Evolutionary conservation across 2,888 invertebrate species (phyloP).

Genomic region (Entomobrya proxima): DNA sequence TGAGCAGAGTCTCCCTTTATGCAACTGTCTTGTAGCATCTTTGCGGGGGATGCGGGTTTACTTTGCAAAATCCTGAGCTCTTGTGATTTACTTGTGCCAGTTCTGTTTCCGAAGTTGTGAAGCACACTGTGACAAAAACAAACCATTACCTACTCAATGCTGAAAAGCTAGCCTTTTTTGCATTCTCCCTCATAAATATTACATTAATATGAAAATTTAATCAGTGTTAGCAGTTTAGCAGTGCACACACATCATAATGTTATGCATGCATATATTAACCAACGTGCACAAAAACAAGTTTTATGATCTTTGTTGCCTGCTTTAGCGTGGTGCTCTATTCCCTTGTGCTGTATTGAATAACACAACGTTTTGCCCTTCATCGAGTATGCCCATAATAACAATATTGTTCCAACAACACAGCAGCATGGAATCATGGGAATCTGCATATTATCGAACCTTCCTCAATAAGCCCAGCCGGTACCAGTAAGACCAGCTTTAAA

Average conservation of each 20-base stretch:
- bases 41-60: too few relatives aligned
- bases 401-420: background rate
- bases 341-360: too few relatives aligned
- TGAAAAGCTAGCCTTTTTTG: background rate
- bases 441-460: background rate
- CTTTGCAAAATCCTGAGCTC: too few relatives aligned
- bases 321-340: background rate
- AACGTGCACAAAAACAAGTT: background rate
- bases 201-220: background rate
- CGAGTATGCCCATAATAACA: background rate
- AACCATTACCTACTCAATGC: slow-evolving; percentile 1
- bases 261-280: background rate
- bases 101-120: background rate
- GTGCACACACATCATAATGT: background rate
- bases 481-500: background rate
- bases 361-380: background rate
- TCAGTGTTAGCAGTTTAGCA: background rate
- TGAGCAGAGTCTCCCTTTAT: too few relatives aligned
- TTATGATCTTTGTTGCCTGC: background rate
- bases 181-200: background rate
- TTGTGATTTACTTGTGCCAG: background rate
- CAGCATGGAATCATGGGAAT: background rate
- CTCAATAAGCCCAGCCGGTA: background rate
- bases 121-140: too few relatives aligned
- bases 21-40: too few relatives aligned